phyloP scores from a whole-genome alignment of 2,113 vertebrate species.

The Vireo altiloquus region DNA sequence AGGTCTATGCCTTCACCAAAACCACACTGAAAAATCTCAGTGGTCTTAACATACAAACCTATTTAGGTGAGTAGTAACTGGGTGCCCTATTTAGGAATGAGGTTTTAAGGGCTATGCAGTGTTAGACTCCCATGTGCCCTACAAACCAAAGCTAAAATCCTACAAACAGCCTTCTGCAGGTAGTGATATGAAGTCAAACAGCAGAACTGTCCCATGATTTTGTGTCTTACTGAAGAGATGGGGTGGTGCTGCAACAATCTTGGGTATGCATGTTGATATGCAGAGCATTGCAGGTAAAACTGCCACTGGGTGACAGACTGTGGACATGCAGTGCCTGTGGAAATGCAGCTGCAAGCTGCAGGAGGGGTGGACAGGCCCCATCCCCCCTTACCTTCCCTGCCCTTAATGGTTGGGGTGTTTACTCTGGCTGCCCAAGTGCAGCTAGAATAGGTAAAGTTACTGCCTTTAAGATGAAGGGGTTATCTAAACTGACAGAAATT shows the following conservation, averaged over 20 bases:
- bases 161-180: background rate
- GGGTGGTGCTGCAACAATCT: background rate
- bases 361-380: background rate
- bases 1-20: background rate
- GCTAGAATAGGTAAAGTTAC: background rate
- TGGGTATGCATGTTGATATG: background rate
- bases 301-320: background rate
- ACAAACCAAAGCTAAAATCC: background rate
- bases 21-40: background rate
- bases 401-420: background rate
- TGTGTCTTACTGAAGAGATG: accelerated
- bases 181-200: background rate
- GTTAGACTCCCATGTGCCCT: background rate
- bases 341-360: background rate
- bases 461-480: background rate
- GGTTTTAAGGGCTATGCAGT: background rate
- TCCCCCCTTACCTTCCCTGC: background rate
- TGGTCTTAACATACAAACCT: conserved; percentile 42
- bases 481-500: background rate
- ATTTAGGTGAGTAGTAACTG: background rate
- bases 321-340: background rate
- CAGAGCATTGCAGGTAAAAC: background rate
- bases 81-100: background rate
- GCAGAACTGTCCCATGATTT: background rate
- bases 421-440: background rate